Evolutionary conservation across 2,888 invertebrate species (phyloP).

Genomic region (Drosophila barbarae): DNA sequence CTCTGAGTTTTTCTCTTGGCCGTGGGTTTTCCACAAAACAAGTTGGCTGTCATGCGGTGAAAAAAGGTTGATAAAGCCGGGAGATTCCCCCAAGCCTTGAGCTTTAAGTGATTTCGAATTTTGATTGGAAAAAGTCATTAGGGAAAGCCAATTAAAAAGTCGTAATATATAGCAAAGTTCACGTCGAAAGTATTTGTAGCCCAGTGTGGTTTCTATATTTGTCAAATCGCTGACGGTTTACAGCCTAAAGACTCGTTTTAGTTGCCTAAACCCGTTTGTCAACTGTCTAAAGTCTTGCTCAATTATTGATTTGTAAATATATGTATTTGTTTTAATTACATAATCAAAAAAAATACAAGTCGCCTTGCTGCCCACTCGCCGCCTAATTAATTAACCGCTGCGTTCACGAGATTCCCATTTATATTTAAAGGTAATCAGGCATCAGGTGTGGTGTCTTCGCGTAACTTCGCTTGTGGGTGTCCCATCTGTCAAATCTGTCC

Average conservation of each 20-base stretch:
- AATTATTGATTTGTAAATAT: slow-evolving; percentile 35
- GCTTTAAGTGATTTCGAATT: slow-evolving; percentile 1
- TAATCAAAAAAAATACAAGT: slow-evolving; percentile 16
- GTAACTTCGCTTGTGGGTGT: slow-evolving; percentile 43
- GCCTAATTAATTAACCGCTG: slow-evolving; percentile 25
- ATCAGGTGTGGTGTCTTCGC: slow-evolving; percentile 28
- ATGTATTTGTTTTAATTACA: slow-evolving; percentile 40
- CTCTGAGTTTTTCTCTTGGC: slow-evolving; percentile 9
- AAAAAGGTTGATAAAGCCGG: slow-evolving; percentile 18
- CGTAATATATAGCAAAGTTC: neutral
- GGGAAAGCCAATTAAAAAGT: neutral
- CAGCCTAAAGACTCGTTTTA: slow-evolving; percentile 18
- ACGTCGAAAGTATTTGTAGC: neutral
- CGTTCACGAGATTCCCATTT: slow-evolving; percentile 4
- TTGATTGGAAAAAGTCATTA: slow-evolving; percentile 9
- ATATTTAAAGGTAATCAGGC: slow-evolving; percentile 12
- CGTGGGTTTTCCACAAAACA: slow-evolving; percentile 27
- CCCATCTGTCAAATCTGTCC: slow-evolving; percentile 42
- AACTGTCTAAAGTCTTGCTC: slow-evolving; percentile 35
- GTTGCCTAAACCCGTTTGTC: slow-evolving; percentile 28
- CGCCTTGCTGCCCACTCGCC: slow-evolving; percentile 21
- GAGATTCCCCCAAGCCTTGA: slow-evolving; percentile 1
- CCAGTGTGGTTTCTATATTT: slow-evolving; percentile 15
- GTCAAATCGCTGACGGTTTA: slow-evolving; percentile 20
- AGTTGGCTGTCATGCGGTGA: slow-evolving; percentile 27